phyloP scores from a whole-genome alignment of 2,113 vertebrate genomes.

The Sturnira hondurensis region DNA sequence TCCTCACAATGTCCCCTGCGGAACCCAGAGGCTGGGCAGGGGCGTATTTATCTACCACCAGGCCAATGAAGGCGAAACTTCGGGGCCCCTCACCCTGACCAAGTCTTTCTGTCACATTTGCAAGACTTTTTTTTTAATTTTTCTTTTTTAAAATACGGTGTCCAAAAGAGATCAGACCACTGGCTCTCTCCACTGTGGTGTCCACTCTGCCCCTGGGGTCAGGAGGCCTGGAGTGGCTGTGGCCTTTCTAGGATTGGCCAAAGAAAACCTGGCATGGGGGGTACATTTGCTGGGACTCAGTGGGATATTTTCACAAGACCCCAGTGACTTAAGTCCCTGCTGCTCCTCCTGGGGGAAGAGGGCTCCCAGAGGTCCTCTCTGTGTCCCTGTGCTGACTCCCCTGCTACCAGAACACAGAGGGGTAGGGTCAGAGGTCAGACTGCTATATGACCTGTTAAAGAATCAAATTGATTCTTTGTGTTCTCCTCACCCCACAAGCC shows the following conservation, averaged over 20 bases:
- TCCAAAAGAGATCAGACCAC: neutral
- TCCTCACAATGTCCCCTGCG: neutral
- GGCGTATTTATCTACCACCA: fast-evolving
- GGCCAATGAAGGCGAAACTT: neutral
- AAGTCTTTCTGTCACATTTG: neutral
- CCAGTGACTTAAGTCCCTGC: no score
- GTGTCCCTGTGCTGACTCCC: neutral
- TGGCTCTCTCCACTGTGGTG: neutral
- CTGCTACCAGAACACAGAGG: neutral
- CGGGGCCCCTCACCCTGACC: fast-evolving
- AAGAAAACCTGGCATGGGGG: neutral
- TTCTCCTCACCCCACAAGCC: neutral
- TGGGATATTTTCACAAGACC: neutral
- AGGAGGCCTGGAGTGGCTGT: fast-evolving
- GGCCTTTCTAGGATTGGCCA: neutral
- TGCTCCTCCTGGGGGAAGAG: neutral
- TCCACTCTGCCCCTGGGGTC: no score
- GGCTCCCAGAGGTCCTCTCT: neutral
- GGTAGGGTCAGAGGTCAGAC: neutral
- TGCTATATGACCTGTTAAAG: neutral
- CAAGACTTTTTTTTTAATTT: neutral
- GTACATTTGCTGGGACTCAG: neutral
- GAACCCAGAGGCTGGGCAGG: neutral
- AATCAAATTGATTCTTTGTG: neutral
- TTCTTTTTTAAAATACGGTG: no score